Evolutionary conservation across 2,888 invertebrate species (phyloP).

Genomic region (Zaprionus bogoriensis): DNA sequence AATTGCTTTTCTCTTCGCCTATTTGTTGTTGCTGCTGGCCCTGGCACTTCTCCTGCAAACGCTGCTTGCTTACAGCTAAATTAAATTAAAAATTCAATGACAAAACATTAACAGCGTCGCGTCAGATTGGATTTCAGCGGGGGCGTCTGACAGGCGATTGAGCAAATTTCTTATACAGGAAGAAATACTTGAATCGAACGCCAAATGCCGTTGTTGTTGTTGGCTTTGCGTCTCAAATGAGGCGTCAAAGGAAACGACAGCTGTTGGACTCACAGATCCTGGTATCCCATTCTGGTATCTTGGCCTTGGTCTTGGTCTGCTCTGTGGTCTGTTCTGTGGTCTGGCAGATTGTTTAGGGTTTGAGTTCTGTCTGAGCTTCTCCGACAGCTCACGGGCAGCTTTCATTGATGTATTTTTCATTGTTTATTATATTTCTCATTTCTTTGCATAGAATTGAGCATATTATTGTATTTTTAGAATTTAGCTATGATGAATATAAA

Average conservation of each 20-base stretch:
- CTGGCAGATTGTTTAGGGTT: constrained; percentile 5
- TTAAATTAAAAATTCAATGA: constrained; percentile 70
- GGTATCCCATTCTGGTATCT: neutral
- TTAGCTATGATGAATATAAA: too few relatives aligned
- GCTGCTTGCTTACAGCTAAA: constrained; percentile 45
- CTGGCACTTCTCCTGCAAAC: neutral
- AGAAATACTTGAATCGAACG: neutral
- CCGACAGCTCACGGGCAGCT: too few relatives aligned
- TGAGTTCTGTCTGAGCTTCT: constrained; percentile 18
- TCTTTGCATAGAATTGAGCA: too few relatives aligned
- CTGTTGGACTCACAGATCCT: constrained; percentile 4
- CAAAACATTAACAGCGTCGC: constrained; percentile 44
- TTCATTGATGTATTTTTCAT: too few relatives aligned
- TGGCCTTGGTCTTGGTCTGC: too few relatives aligned
- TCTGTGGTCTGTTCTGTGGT: constrained; percentile 3
- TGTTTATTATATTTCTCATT: too few relatives aligned
- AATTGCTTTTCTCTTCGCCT: constrained; percentile 44
- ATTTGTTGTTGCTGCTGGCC: constrained; percentile 12
- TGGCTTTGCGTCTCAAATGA: constrained; percentile 25
- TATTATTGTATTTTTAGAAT: too few relatives aligned
- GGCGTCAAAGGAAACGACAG: constrained; percentile 30
- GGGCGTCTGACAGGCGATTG: constrained; percentile 41
- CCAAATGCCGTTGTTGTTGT: neutral
- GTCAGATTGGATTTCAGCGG: constrained; percentile 47
- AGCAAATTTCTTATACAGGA: constrained; percentile 27